A percentile compares a stretch with the other conserved stretches of the same genome.
These are phyloP conservation scores for Boleophthalmus pectinirostris DNA, from an alignment of 2,113 vertebrate species.

Conservation along the genomic window DNA sequence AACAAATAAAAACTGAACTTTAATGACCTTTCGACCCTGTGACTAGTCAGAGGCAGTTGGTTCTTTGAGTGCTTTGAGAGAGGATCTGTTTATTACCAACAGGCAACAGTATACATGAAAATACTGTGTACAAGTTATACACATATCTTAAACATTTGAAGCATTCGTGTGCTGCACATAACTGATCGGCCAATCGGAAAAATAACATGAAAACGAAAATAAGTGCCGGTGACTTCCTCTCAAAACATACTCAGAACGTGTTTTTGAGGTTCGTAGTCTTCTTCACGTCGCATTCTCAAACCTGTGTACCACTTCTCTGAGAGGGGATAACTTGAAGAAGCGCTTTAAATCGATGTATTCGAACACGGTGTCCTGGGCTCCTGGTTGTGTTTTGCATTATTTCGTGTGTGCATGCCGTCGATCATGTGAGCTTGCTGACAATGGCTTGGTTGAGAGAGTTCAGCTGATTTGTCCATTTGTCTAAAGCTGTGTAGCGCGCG, in stretches of 20 bases:
- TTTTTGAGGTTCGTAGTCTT: slow-evolving; percentile 52
- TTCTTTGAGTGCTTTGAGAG: slow-evolving; percentile 52
- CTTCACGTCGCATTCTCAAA: slow-evolving; percentile 55
- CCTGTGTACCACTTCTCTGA: slow-evolving; percentile 57
- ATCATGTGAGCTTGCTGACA: slow-evolving; percentile 98
- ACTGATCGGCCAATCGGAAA: slow-evolving; percentile 58
- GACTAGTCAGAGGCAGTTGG: slow-evolving; percentile 46
- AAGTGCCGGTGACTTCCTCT: slow-evolving; percentile 55
- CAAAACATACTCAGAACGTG: slow-evolving; percentile 51
- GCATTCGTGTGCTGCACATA: slow-evolving; percentile 60
- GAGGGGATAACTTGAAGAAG: slow-evolving; percentile 56
- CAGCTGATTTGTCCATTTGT: slow-evolving; percentile 99
- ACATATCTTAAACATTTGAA: slow-evolving; percentile 59
- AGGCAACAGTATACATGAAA: slow-evolving; percentile 68
- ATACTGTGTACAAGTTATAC: slow-evolving; percentile 66
- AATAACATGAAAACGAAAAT: slow-evolving; percentile 59
- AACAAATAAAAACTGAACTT: neutral
- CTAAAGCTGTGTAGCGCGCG: slow-evolving; percentile 95
- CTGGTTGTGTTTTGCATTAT: slow-evolving; percentile 19
- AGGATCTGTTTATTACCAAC: slow-evolving; percentile 67
- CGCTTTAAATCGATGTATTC: slow-evolving; percentile 65
- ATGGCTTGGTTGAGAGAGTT: slow-evolving; percentile 99
- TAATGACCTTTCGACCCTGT: slow-evolving; percentile 11
- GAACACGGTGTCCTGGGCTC: slow-evolving; percentile 68
- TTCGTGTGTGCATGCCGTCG: slow-evolving; percentile 38